A percentile compares a stretch with the other conserved stretches of the same genome.
These are phyloP conservation scores for Phalacrocorax carbo DNA, from an alignment of 2,113 vertebrate species.

Conservation along the genomic window DNA sequence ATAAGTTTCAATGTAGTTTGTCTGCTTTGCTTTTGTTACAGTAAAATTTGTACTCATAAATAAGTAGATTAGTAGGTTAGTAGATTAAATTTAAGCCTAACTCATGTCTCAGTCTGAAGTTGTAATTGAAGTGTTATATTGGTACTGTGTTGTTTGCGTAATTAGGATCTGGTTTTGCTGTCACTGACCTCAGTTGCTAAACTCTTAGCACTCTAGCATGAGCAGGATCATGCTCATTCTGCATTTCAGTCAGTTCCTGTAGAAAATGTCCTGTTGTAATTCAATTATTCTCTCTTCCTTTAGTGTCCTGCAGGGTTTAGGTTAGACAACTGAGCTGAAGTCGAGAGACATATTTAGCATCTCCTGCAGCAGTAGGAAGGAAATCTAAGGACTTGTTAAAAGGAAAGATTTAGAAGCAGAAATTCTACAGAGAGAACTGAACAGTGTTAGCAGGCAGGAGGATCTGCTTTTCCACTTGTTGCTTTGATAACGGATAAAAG, in stretches of 20 bases:
- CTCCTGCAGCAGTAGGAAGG: conserved; percentile 73
- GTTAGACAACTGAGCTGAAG: conserved; percentile 29
- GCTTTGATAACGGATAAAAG: conserved; percentile 89
- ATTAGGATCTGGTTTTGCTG: background rate
- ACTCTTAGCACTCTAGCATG: background rate
- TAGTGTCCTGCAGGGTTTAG: conserved; percentile 21
- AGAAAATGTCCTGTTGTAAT: background rate
- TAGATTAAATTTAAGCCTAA: background rate
- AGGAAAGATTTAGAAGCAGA: conserved; percentile 81
- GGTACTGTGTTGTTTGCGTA: background rate
- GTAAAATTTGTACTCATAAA: background rate
- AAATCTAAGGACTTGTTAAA: conserved; percentile 82
- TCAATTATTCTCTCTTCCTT: conserved; percentile 21
- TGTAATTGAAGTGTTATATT: background rate
- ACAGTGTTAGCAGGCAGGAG: conserved; percentile 65
- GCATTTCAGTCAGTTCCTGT: background rate
- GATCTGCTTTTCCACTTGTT: conserved; percentile 89
- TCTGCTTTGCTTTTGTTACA: background rate
- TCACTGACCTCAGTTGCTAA: background rate
- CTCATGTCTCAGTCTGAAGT: background rate
- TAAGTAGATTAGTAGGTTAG: background rate
- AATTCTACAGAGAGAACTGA: conserved; percentile 68
- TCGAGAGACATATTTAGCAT: conserved; percentile 15
- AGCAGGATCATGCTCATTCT: background rate
- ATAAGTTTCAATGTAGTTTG: background rate